These are phyloP conservation scores for Noctua pronuba DNA, from an alignment of 2,888 invertebrate genomes.

Conservation along the genomic window DNA sequence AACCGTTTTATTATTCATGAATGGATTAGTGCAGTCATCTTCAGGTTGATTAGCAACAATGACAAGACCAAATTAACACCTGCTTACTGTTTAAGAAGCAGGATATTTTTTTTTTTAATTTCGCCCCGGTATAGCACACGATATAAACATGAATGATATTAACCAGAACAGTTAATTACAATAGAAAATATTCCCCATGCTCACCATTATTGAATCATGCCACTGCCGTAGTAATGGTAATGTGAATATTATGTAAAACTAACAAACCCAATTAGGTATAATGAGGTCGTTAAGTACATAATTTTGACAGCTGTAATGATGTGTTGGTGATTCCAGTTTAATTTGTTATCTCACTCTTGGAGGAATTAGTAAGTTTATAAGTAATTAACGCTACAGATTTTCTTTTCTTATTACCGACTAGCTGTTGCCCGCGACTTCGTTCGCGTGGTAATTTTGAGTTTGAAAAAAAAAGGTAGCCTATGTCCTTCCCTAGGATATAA, in stretches of 20 bases:
- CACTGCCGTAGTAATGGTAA: constrained; percentile 52
- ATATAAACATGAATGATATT: constrained; percentile 13
- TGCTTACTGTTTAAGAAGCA: neutral
- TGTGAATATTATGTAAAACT: constrained; percentile 61
- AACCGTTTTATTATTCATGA: constrained; percentile 25
- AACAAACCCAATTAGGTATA: constrained; percentile 61
- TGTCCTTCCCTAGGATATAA: too few species aligned
- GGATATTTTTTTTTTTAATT: neutral
- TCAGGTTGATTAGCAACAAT: constrained; percentile 16
- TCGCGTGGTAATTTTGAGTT: too few species aligned
- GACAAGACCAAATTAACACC: constrained; percentile 6
- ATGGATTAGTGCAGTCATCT: neutral
- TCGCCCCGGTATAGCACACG: neutral
- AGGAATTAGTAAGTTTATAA: constrained; percentile 22
- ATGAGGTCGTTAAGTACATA: constrained; percentile 54
- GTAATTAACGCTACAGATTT: constrained; percentile 6
- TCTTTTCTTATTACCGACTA: too few species aligned
- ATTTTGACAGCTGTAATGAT: constrained; percentile 58
- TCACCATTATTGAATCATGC: constrained; percentile 56
- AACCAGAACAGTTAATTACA: constrained; percentile 38
- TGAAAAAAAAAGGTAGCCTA: too few species aligned
- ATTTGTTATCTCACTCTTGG: constrained; percentile 36
- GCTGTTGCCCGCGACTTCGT: too few species aligned
- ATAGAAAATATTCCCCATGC: constrained; percentile 44
- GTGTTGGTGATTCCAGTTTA: constrained; percentile 46